A percentile compares a stretch with the other conserved stretches of the same genome.
These are phyloP conservation scores for Drosophila ezoana DNA, from an alignment of 2,888 invertebrate genomes.

Conservation along the genomic window DNA sequence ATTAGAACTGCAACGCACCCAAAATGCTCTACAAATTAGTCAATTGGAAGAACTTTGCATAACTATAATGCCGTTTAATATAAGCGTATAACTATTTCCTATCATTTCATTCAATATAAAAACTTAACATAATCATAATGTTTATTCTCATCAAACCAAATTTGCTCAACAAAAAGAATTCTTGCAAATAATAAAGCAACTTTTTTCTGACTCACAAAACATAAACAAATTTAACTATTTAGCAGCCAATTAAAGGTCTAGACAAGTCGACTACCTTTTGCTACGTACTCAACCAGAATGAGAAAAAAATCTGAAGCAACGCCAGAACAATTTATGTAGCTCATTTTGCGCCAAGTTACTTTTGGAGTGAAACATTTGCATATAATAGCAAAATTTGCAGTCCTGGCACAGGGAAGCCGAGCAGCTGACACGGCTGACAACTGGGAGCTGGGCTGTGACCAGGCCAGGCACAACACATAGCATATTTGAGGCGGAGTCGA, in stretches of 20 bases:
- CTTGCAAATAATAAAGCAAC: no score
- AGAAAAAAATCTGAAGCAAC: constrained; percentile 27
- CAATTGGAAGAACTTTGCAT: not conserved
- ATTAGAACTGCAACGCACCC: constrained; percentile 3
- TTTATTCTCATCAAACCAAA: no score
- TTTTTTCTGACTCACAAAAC: not conserved
- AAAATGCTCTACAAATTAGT: constrained; percentile 24
- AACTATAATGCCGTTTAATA: not conserved
- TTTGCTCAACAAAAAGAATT: no score
- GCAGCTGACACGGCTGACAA: constrained; percentile 57
- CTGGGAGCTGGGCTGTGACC: constrained; percentile 12
- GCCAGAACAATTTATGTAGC: constrained; percentile 59
- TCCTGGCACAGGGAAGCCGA: constrained; percentile 14
- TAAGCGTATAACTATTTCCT: no score
- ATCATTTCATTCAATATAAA: no score
- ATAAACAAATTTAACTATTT: not conserved
- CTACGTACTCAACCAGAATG: constrained; percentile 11
- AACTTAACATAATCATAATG: no score
- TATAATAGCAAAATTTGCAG: constrained; percentile 66
- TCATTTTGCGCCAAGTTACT: constrained; percentile 60
- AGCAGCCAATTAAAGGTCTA: constrained; percentile 10
- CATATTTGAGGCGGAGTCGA: constrained; percentile 18
- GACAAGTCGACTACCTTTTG: not conserved
- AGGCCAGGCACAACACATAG: constrained; percentile 13
- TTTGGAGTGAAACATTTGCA: constrained; percentile 65